A percentile compares a stretch with the other conserved stretches of the same genome.
Evolutionary conservation across 1,140 invertebrate species (phyloP).

Genomic region (Platorchestia sp.): DNA sequence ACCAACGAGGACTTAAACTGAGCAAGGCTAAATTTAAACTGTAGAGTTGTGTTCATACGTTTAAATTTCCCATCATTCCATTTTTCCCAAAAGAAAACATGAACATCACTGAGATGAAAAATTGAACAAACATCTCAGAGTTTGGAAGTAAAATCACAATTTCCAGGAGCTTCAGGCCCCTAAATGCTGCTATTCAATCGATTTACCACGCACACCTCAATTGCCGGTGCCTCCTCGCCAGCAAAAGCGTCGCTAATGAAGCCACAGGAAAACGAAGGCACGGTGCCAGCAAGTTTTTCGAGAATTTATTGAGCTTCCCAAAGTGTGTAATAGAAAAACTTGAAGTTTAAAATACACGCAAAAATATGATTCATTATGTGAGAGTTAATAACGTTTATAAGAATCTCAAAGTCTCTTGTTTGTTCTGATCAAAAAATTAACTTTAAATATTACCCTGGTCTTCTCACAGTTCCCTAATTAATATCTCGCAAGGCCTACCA

Average conservation of each 20-base stretch:
- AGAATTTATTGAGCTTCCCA: neutral
- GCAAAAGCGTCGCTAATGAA: neutral
- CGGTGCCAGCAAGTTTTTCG: neutral
- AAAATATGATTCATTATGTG: neutral
- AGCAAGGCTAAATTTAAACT: too few relatives aligned
- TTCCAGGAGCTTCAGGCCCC: neutral
- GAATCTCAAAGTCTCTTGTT: neutral
- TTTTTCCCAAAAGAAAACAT: neutral
- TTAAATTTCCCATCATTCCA: neutral
- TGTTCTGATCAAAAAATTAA: neutral
- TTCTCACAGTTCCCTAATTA: neutral
- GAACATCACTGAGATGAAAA: neutral
- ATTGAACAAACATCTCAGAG: neutral
- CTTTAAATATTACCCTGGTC: neutral
- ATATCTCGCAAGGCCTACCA: neutral
- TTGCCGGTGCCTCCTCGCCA: neutral
- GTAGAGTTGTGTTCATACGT: neutral
- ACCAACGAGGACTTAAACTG: too few relatives aligned
- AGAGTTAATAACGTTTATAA: neutral
- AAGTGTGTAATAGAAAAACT: neutral
- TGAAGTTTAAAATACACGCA: neutral
- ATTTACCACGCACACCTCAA: neutral
- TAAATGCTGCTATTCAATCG: neutral
- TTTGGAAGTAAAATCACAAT: neutral
- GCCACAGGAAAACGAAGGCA: neutral